Percentiles rank a stretch among this genome's conserved stretches.
phyloP scores from a whole-genome alignment of 1,140 invertebrate species.

The Drosophila tani region DNA sequence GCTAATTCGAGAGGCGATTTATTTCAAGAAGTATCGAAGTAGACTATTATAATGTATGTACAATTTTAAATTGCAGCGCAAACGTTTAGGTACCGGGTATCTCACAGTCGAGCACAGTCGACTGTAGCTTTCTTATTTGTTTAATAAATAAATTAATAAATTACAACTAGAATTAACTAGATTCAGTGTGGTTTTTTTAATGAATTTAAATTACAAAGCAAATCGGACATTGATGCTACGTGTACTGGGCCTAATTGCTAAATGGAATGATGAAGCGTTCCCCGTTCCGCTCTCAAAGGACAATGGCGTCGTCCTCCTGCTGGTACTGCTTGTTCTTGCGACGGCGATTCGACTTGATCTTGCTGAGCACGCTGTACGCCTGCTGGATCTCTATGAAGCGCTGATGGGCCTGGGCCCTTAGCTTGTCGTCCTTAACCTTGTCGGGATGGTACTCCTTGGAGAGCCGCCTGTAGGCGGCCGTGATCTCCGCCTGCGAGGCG shows the following conservation, averaged over 20 bases:
- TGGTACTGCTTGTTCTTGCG: slow-evolving; percentile 89
- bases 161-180: neutral
- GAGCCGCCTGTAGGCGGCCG: slow-evolving; percentile 91
- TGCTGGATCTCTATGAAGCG: slow-evolving; percentile 97
- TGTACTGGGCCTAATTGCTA: slow-evolving; percentile 2
- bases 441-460: slow-evolving; percentile 97
- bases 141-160: neutral
- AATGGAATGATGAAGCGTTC: neutral
- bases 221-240: neutral
- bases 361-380: slow-evolving; percentile 95
- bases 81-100: too few relatives aligned
- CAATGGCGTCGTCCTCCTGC: slow-evolving; percentile 67
- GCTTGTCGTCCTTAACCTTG: slow-evolving; percentile 91
- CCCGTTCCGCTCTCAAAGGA: slow-evolving; percentile 22
- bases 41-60: too few relatives aligned
- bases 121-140: neutral
- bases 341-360: slow-evolving; percentile 90
- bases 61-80: too few relatives aligned
- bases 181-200: neutral
- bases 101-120: too few relatives aligned
- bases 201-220: neutral
- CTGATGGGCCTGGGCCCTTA: slow-evolving; percentile 90
- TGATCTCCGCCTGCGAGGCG: slow-evolving; percentile 94
- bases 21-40: too few relatives aligned
- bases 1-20: too few relatives aligned